These are phyloP conservation scores for Drosophila quinaria DNA, from an alignment of 2,888 invertebrate genomes.

Conservation along the genomic window DNA sequence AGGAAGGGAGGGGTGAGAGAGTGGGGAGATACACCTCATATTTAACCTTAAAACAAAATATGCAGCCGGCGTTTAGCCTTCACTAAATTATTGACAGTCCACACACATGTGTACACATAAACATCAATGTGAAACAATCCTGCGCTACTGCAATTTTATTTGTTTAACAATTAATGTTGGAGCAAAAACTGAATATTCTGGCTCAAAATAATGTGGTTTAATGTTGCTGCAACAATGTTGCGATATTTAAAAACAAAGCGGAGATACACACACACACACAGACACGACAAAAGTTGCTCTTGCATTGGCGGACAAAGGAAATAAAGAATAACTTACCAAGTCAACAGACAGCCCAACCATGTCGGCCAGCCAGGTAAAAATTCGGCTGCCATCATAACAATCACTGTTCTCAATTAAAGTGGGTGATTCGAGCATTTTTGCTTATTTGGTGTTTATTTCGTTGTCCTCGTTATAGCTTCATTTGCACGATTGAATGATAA, in stretches of 20 bases:
- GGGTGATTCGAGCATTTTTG: constrained; percentile 79
- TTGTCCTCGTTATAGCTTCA: constrained; percentile 35
- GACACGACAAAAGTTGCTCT: neutral
- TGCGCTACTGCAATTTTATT: neutral
- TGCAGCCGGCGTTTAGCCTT: constrained; percentile 61
- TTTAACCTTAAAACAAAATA: constrained; percentile 41
- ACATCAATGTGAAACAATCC: constrained; percentile 4
- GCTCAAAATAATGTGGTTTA: neutral
- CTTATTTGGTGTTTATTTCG: constrained; percentile 15
- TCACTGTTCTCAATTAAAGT: constrained; percentile 68
- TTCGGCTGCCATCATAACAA: constrained; percentile 90
- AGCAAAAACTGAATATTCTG: neutral
- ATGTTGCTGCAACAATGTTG: neutral
- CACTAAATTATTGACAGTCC: constrained; percentile 20
- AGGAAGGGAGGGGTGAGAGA: neutral
- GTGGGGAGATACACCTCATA: neutral
- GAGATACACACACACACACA: neutral
- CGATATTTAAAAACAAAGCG: neutral
- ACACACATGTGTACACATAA: constrained; percentile 1
- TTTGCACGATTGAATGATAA: constrained; percentile 29
- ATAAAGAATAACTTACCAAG: constrained; percentile 88
- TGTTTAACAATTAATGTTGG: constrained; percentile 1
- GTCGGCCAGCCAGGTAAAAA: constrained; percentile 90
- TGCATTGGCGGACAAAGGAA: neutral
- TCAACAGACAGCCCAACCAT: constrained; percentile 91